phyloP scores from a whole-genome alignment of 2,888 invertebrate genomes.

The Drosophila yooni region DNA sequence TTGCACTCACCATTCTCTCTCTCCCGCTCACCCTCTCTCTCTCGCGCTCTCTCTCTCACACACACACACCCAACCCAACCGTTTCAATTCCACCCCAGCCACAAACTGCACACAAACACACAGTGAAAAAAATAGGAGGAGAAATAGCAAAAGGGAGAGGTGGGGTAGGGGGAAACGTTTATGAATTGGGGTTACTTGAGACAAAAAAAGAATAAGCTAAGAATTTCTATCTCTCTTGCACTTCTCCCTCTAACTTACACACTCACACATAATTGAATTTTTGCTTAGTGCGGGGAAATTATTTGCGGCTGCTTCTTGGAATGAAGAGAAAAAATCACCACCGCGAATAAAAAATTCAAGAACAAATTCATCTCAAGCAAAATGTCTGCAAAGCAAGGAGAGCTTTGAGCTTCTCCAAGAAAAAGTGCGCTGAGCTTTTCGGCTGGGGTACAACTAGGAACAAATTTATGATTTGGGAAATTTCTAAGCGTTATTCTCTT shows the following conservation, averaged over 20 bases:
- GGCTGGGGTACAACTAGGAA: background rate
- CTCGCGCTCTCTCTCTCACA: slow-evolving; percentile 15
- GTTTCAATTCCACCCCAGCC: slow-evolving; percentile 58
- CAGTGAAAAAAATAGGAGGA: slow-evolving; percentile 34
- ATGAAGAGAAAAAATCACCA: background rate
- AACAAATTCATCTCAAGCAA: slow-evolving; percentile 26
- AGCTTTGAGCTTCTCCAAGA: slow-evolving; percentile 1
- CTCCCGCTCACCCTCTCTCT: slow-evolving; percentile 25
- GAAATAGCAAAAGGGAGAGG: slow-evolving; percentile 44
- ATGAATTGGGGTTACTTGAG: slow-evolving; percentile 66
- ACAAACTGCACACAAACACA: slow-evolving; percentile 17
- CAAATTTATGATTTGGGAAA: background rate
- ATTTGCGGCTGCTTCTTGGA: background rate
- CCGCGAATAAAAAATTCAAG: slow-evolving; percentile 16
- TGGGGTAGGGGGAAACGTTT: slow-evolving; percentile 29
- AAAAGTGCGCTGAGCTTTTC: background rate
- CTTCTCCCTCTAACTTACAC: slow-evolving; percentile 19
- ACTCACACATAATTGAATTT: slow-evolving; percentile 13
- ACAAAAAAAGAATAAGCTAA: slow-evolving; percentile 54
- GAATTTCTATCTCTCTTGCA: slow-evolving; percentile 33
- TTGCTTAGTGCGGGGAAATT: slow-evolving; percentile 23
- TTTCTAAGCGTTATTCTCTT: background rate
- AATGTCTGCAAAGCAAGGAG: background rate
- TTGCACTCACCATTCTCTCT: slow-evolving; percentile 44
- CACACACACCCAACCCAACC: slow-evolving; percentile 34